phyloP scores from a whole-genome alignment of 2,888 invertebrate species.

The Ommatoiulus sabulosus region DNA sequence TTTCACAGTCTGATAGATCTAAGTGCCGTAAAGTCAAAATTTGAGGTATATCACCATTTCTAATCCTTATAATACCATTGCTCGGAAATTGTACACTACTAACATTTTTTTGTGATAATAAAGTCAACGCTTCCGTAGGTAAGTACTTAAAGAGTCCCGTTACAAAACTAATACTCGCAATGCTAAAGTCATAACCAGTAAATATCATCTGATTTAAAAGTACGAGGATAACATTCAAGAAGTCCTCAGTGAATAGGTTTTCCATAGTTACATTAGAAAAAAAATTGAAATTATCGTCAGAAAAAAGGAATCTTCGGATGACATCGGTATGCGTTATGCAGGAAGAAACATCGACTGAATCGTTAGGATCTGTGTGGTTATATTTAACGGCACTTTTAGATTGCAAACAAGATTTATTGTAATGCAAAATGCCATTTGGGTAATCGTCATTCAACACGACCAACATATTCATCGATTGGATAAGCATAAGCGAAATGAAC shows the following conservation, averaged over 20 bases:
- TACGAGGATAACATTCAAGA: neutral
- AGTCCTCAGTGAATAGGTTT: neutral
- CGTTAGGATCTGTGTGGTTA: neutral
- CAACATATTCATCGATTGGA: neutral
- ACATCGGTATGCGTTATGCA: neutral
- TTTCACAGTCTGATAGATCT: constrained; percentile 38
- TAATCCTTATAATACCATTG: neutral
- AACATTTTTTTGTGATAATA: constrained; percentile 5
- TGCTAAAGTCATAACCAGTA: neutral
- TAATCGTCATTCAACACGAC: neutral
- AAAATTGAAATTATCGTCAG: neutral
- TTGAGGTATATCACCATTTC: constrained; percentile 39
- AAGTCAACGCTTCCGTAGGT: constrained; percentile 33
- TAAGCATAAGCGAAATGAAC: constrained; percentile 23
- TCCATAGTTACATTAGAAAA: neutral
- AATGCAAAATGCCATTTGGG: neutral
- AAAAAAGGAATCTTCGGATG: neutral
- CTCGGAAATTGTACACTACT: neutral
- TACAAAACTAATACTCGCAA: neutral
- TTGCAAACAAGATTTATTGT: neutral
- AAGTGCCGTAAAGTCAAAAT: neutral
- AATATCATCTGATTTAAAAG: neutral
- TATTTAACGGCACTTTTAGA: neutral
- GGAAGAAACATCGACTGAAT: neutral
- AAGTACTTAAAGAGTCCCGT: neutral